phyloP scores from a whole-genome alignment of 2,888 invertebrate genomes.

The Drosophila flavopinicola region DNA sequence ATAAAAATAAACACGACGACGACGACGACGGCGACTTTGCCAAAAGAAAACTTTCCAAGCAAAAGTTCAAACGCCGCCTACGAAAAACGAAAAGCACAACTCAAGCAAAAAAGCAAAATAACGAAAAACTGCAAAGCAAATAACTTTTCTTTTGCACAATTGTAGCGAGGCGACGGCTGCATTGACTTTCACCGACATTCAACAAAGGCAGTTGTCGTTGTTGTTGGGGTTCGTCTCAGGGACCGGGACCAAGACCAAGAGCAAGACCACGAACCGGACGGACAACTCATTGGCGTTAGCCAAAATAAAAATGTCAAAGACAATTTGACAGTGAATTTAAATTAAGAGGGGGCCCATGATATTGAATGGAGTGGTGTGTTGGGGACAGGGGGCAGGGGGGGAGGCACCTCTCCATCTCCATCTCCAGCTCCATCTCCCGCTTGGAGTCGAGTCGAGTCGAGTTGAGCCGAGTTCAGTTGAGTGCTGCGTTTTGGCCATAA shows the following conservation, averaged over 20 bases:
- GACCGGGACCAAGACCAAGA: constrained; percentile 12
- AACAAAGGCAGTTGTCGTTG: constrained; percentile 31
- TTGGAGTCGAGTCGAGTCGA: constrained; percentile 4
- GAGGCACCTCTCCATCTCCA: constrained; percentile 11
- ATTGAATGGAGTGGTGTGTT: background rate
- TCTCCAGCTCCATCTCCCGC: too few species aligned
- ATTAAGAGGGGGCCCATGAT: constrained; percentile 32
- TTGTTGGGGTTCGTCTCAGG: constrained; percentile 27
- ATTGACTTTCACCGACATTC: constrained; percentile 77
- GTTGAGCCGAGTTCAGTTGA: constrained; percentile 13
- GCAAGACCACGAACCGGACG: constrained; percentile 18
- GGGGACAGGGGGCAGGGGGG: background rate
- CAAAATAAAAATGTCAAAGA: constrained; percentile 70
- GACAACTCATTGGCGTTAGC: constrained; percentile 38
- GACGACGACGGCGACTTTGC: background rate
- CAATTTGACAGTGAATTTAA: constrained; percentile 70
- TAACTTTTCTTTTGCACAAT: constrained; percentile 78
- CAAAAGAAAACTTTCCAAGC: constrained; percentile 65
- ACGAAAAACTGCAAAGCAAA: constrained; percentile 68
- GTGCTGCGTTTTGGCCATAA: constrained; percentile 60
- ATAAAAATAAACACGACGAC: constrained; percentile 72
- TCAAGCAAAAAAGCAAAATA: constrained; percentile 25
- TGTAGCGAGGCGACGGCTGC: constrained; percentile 67
- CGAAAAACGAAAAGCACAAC: constrained; percentile 52
- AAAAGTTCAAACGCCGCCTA: constrained; percentile 76